Evolutionary conservation across 2,797 vertebrate genomes (phyloP).

Genomic region (Notolabrus celidotus): DNA sequence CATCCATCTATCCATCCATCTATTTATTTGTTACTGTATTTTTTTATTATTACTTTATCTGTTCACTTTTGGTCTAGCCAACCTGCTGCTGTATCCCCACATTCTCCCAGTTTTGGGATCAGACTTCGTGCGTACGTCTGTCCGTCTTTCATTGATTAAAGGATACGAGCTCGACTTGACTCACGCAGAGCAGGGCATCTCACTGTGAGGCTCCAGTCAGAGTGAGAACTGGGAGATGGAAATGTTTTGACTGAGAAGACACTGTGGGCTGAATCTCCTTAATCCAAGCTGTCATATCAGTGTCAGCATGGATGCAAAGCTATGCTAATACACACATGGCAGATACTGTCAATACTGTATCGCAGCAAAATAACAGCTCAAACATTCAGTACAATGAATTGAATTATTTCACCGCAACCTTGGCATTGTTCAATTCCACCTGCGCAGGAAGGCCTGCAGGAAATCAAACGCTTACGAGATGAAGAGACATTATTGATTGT

Average conservation of each 20-base stretch:
- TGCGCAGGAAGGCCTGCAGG: background rate
- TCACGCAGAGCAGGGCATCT: constrained; percentile 8
- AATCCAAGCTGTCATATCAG: constrained; percentile 78
- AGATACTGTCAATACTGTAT: constrained; percentile 28
- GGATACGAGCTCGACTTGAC: background rate
- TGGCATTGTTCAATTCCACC: background rate
- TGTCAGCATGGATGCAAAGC: constrained; percentile 64
- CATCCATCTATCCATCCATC: too few species aligned
- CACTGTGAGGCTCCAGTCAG: constrained; percentile 34
- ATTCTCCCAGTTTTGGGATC: background rate
- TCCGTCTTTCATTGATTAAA: background rate
- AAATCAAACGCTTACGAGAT: too few species aligned
- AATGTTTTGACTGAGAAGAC: constrained; percentile 58
- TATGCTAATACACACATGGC: constrained; percentile 44
- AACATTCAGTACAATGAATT: background rate
- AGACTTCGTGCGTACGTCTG: background rate
- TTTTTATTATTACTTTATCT: too few species aligned
- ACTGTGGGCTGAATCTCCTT: constrained; percentile 62
- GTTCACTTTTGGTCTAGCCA: background rate
- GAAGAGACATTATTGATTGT: too few species aligned
- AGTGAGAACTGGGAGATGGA: constrained; percentile 34
- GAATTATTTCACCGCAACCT: background rate
- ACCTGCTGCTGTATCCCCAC: background rate
- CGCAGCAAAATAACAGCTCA: constrained; percentile 22
- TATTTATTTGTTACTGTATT: too few species aligned